Evolutionary conservation across 2,113 vertebrate species (phyloP).

Genomic region (Panthera leo): DNA sequence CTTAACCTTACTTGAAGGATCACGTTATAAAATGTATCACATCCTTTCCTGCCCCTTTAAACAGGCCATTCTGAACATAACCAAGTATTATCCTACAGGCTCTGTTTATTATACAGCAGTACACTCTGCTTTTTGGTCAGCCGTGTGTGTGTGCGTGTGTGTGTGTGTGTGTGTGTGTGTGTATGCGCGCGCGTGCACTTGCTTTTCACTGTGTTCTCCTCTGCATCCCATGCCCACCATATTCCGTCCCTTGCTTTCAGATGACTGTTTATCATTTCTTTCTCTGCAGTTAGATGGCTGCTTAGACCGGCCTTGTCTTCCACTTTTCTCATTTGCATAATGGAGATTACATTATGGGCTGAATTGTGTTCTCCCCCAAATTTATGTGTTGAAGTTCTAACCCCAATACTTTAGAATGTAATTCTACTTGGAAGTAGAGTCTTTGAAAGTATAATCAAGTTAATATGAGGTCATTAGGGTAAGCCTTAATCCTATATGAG

Average conservation of each 20-base stretch:
- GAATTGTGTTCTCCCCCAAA: neutral
- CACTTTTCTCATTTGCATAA: neutral
- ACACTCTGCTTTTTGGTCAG: neutral
- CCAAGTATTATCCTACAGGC: neutral
- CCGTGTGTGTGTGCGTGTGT: no score
- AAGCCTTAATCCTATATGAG: neutral
- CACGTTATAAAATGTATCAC: neutral
- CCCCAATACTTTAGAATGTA: neutral
- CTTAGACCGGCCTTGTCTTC: neutral
- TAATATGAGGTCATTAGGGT: neutral
- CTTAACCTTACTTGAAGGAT: neutral
- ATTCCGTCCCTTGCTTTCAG: neutral
- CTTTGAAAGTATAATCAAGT: neutral
- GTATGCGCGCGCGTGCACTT: fast-evolving
- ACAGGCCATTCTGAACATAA: neutral
- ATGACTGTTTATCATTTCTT: neutral
- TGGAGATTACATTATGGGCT: neutral
- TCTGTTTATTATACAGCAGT: neutral
- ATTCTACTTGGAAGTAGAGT: neutral
- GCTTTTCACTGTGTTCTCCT: neutral
- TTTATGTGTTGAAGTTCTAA: neutral
- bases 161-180: no score
- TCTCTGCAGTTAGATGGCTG: neutral
- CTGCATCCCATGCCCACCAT: neutral
- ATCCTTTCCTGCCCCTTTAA: neutral